A percentile compares a stretch with the other conserved stretches of the same genome.
Conservation (phyloP, 2,888 invertebrate species). For the Thelaira solivaga region DNA sequence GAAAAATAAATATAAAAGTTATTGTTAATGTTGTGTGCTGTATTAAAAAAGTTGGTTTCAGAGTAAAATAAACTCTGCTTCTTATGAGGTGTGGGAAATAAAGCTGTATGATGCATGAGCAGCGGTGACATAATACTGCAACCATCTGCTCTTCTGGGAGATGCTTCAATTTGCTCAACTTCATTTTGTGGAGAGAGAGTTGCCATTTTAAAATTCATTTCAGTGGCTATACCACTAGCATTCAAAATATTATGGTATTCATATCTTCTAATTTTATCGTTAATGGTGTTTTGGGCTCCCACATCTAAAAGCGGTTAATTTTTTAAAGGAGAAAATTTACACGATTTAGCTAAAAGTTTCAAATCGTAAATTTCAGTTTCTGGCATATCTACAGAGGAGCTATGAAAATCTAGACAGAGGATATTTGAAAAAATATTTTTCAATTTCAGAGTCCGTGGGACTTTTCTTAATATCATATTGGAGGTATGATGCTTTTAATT, state of each 20-base stretch:
- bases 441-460: slow-evolving; percentile 87
- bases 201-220: slow-evolving; percentile 41
- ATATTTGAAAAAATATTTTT: slow-evolving; percentile 87
- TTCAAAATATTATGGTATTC: slow-evolving; percentile 21
- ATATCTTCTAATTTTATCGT: slow-evolving; percentile 46
- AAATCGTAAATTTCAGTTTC: slow-evolving; percentile 78
- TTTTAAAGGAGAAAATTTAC: slow-evolving; percentile 63
- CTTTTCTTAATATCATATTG: slow-evolving; percentile 83
- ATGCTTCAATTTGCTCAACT: slow-evolving; percentile 36
- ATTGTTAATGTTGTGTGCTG: neutral
- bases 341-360: slow-evolving; percentile 68
- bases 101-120: slow-evolving; percentile 62
- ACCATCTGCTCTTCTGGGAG: slow-evolving; percentile 69
- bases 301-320: slow-evolving; percentile 62
- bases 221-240: slow-evolving; percentile 3
- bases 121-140: slow-evolving; percentile 73
- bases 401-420: slow-evolving; percentile 88
- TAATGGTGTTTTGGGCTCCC: slow-evolving; percentile 43
- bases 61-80: slow-evolving; percentile 57
- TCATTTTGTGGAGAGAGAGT: neutral
- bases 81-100: slow-evolving; percentile 36
- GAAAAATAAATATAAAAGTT: neutral
- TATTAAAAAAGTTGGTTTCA: neutral
- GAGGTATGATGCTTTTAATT: slow-evolving; percentile 89
- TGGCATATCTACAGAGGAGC: slow-evolving; percentile 85